phyloP scores from a whole-genome alignment of 37 sponge, comb jelly and placozoan species.

The Cliona cf. orientalis region DNA sequence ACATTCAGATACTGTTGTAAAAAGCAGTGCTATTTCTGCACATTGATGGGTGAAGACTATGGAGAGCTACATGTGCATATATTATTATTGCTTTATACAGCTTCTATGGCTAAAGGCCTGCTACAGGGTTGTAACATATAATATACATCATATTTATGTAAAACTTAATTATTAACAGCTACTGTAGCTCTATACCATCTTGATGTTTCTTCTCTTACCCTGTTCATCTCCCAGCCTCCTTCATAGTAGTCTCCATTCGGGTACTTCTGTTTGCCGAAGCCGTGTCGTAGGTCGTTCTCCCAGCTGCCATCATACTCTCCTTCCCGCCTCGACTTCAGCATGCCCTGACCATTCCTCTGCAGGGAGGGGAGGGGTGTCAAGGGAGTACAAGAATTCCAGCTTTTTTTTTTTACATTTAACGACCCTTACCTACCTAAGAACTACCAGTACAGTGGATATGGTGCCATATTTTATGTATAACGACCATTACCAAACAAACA shows the following conservation, averaged over 20 bases:
- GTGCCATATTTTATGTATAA: too few relatives aligned
- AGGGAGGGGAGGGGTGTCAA: background rate
- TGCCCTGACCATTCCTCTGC: constrained; percentile 85
- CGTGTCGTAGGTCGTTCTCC: constrained; percentile 70
- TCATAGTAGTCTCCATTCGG: constrained; percentile 80
- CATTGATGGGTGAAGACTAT: too few relatives aligned
- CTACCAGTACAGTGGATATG: background rate
- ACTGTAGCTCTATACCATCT: too few relatives aligned
- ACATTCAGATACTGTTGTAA: too few relatives aligned
- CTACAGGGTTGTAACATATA: background rate
- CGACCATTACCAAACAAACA: too few relatives aligned
- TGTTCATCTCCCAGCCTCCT: constrained; percentile 81
- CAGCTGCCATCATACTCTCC: constrained; percentile 84
- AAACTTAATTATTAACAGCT: too few relatives aligned
- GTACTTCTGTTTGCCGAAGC: constrained; percentile 72
- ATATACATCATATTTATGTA: background rate
- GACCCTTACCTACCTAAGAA: background rate
- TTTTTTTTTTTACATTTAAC: background rate
- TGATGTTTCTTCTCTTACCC: constrained; percentile 33
- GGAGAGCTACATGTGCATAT: too few relatives aligned
- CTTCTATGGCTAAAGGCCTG: background rate
- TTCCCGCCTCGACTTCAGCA: constrained; percentile 6
- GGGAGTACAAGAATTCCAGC: background rate
- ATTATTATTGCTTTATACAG: background rate
- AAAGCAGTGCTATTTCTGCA: too few relatives aligned